Conservation (phyloP, 2,113 vertebrate genomes). For the Caretta caretta region DNA sequence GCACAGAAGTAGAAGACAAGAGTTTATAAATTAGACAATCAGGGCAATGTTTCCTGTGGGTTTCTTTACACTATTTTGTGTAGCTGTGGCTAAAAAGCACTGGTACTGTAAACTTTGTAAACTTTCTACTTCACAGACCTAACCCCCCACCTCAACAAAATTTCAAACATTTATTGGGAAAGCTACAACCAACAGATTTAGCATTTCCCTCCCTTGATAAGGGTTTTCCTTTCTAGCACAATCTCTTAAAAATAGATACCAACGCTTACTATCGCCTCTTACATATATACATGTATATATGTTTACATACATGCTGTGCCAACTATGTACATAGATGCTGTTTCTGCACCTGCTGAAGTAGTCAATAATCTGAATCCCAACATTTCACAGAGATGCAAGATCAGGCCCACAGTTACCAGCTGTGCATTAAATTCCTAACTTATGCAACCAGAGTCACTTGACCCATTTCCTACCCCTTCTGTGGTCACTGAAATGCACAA, state of each 20-base stretch:
- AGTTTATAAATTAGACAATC: background rate
- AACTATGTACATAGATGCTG: background rate
- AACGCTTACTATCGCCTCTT: background rate
- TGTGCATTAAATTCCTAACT: background rate
- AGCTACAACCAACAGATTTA: background rate
- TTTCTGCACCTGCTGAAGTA: background rate
- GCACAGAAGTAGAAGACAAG: background rate
- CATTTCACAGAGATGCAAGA: background rate
- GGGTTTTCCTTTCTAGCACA: background rate
- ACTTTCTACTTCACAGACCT: conserved; percentile 22
- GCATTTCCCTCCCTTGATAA: rapidly evolving
- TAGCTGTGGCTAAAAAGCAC: background rate
- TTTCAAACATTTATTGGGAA: rapidly evolving
- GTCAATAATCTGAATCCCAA: rapidly evolving
- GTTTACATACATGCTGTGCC: background rate
- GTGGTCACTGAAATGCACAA: conserved; percentile 2
- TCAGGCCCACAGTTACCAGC: background rate
- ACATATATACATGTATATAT: background rate
- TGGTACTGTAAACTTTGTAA: background rate
- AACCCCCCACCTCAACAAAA: background rate
- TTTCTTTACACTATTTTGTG: background rate
- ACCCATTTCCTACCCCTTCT: background rate
- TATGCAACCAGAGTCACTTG: background rate
- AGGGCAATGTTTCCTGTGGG: background rate
- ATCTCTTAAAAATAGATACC: background rate